Conservation (phyloP, 2,113 vertebrate genomes). For the Scolopax mira region DNA sequence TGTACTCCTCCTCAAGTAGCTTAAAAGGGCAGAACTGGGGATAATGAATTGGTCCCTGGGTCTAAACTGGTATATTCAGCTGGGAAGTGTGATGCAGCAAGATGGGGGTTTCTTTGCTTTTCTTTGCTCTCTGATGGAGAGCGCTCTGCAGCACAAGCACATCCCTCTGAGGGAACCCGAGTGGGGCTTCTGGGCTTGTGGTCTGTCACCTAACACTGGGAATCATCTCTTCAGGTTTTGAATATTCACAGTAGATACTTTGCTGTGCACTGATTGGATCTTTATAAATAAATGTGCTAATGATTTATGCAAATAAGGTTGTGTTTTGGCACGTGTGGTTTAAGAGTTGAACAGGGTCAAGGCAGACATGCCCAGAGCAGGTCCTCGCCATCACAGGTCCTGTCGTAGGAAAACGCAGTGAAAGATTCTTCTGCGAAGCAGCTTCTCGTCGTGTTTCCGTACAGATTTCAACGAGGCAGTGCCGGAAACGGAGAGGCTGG, state of each 20-base stretch:
- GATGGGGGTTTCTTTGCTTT: not conserved
- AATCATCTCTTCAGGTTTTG: not conserved
- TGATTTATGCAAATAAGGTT: not conserved
- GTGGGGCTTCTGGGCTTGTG: not conserved
- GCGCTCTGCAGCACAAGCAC: not conserved
- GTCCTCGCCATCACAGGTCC: not conserved
- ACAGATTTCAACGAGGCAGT: conserved; percentile 80
- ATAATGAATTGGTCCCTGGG: not conserved
- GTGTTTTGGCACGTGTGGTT: not conserved
- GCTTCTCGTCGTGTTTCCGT: not conserved
- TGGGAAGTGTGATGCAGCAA: not conserved
- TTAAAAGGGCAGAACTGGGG: not conserved
- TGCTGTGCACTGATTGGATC: not conserved
- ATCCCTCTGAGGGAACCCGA: not conserved
- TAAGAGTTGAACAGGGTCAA: not conserved
- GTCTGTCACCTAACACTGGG: not conserved
- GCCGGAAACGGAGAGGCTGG: conserved; percentile 78
- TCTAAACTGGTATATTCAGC: not conserved
- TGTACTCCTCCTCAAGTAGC: not conserved
- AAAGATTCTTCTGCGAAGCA: not conserved
- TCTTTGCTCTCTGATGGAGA: not conserved
- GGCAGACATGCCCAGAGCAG: not conserved
- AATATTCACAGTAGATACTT: not conserved
- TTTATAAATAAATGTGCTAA: not conserved
- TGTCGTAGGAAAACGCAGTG: not conserved